These are phyloP conservation scores for Acipenser transmontanus DNA, from an alignment of 2,797 vertebrate genomes.

Conservation along the genomic window DNA sequence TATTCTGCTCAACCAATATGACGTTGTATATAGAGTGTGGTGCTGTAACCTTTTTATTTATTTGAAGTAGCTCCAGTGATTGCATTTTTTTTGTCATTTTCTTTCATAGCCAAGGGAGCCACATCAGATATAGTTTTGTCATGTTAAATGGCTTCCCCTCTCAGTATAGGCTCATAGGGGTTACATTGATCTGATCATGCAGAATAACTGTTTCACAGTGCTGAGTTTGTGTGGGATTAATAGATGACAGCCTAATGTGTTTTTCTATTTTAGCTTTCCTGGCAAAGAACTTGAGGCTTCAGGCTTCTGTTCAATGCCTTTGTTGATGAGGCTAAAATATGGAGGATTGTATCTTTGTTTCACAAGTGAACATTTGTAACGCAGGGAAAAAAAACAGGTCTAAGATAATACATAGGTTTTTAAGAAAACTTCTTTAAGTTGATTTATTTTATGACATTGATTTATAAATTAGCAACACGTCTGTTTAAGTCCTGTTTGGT, in stretches of 20 bases:
- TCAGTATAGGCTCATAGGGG: slow-evolving; percentile 24
- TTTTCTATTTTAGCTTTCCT: slow-evolving; percentile 22
- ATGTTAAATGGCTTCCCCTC: slow-evolving; percentile 25
- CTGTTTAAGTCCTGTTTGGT: too few relatives aligned
- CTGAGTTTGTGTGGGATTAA: slow-evolving; percentile 17
- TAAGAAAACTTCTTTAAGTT: too few relatives aligned
- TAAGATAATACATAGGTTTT: too few relatives aligned
- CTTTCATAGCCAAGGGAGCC: slow-evolving; percentile 24
- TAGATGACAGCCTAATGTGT: slow-evolving; percentile 12
- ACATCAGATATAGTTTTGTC: slow-evolving; percentile 36
- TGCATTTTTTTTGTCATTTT: slow-evolving; percentile 28
- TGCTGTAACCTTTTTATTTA: slow-evolving; percentile 33
- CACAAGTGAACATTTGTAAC: too few relatives aligned
- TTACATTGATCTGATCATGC: slow-evolving; percentile 30
- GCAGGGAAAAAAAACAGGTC: too few relatives aligned
- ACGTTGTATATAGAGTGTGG: slow-evolving; percentile 30
- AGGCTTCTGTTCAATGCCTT: slow-evolving; percentile 22
- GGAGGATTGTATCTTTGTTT: too few relatives aligned
- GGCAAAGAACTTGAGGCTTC: slow-evolving; percentile 24
- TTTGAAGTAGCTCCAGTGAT: slow-evolving; percentile 33
- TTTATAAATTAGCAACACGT: too few relatives aligned
- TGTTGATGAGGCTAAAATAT: too few relatives aligned
- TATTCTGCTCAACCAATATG: slow-evolving; percentile 25
- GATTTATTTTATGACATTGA: too few relatives aligned
- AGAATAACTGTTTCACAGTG: slow-evolving; percentile 22